Evolutionary conservation across 2,797 vertebrate genomes (phyloP).

Genomic region (Coracias cyanogaster): DNA sequence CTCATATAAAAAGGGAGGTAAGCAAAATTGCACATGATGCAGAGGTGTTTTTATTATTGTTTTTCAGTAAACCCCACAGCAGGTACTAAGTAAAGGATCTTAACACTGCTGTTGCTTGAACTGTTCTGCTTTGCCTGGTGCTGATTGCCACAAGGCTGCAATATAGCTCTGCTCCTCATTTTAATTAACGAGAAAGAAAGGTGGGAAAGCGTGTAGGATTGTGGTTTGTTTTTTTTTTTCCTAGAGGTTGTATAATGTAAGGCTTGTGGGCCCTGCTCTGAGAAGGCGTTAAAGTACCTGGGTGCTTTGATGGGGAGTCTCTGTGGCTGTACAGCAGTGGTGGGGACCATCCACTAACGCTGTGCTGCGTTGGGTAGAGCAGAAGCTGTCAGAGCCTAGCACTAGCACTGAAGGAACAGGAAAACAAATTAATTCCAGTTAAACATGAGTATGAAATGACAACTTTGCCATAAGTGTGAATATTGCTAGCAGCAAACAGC

Average conservation of each 20-base stretch:
- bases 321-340: accelerated
- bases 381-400: background rate
- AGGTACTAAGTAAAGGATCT: background rate
- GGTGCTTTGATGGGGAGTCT: background rate
- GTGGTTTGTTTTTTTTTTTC: background rate
- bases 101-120: background rate
- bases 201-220: background rate
- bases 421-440: background rate
- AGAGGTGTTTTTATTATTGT: background rate
- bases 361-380: background rate
- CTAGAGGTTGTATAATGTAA: background rate
- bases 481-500: background rate
- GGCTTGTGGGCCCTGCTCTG: background rate
- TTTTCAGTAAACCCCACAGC: background rate
- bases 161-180: background rate
- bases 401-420: background rate
- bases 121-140: background rate
- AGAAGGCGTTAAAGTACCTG: background rate
- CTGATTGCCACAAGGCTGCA: background rate
- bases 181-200: background rate
- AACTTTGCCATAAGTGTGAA: background rate
- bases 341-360: background rate
- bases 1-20: background rate
- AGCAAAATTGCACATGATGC: background rate
- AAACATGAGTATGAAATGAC: background rate